phyloP scores from a whole-genome alignment of 2,113 vertebrate genomes.

The Megaceryle maxima region DNA sequence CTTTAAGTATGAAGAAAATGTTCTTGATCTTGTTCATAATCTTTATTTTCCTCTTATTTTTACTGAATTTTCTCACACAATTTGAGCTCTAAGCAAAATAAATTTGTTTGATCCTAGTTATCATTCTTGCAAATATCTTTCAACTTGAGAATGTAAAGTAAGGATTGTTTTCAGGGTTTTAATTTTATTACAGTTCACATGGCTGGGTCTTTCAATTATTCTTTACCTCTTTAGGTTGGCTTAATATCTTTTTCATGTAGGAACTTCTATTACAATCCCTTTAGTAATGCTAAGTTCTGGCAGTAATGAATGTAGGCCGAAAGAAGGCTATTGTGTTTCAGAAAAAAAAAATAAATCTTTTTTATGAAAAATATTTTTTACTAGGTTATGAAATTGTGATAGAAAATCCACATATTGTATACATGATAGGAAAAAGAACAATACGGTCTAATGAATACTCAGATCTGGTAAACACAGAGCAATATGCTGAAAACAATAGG shows the following conservation, averaged over 20 bases:
- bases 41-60: background rate
- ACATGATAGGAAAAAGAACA: background rate
- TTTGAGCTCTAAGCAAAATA: background rate
- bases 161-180: background rate
- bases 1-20: background rate
- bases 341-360: background rate
- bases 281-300: background rate
- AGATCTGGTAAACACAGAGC: background rate
- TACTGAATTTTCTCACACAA: background rate
- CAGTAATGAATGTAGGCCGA: background rate
- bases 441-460: background rate
- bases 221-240: background rate
- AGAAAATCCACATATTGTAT: fast-evolving
- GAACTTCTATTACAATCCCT: background rate
- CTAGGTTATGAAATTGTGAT: background rate
- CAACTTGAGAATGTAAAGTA: background rate
- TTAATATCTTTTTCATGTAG: background rate
- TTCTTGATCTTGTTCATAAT: background rate
- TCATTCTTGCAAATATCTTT: background rate
- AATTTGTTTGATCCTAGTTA: background rate
- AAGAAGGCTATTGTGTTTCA: background rate
- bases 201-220: background rate
- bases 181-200: background rate
- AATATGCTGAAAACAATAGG: background rate
- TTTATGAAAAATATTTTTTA: background rate